Percentiles rank a stretch among this genome's conserved stretches.
Conservation (phyloP, 2,888 invertebrate species). For the Coelinius sp. region DNA sequence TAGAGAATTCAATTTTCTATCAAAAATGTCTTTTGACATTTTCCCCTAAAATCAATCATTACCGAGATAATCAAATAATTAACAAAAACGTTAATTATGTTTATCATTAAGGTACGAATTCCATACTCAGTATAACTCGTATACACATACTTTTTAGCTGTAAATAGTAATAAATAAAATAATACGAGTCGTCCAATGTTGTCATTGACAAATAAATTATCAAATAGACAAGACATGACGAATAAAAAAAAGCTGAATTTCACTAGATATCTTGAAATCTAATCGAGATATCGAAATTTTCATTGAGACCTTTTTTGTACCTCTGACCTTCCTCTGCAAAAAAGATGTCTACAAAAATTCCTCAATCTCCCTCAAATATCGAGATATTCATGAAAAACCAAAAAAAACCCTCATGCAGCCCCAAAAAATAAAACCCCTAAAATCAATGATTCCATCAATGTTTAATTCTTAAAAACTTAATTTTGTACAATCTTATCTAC, state of each 20-base stretch:
- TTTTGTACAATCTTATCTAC: conserved; percentile 8
- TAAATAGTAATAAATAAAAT: conserved; percentile 9
- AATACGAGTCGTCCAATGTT: conserved; percentile 1
- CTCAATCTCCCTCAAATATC: not conserved
- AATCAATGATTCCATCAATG: not conserved
- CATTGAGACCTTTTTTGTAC: too few species aligned
- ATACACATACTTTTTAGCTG: conserved; percentile 1
- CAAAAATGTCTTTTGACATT: not conserved
- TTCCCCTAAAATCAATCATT: not conserved
- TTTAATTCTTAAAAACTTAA: conserved; percentile 20
- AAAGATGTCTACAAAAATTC: not conserved
- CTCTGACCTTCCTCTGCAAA: too few species aligned
- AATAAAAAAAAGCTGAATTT: too few species aligned
- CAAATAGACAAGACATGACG: too few species aligned
- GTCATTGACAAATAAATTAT: conserved; percentile 3
- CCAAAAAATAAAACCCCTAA: not conserved
- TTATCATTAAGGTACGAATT: not conserved
- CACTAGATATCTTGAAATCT: too few species aligned
- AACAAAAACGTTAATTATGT: too few species aligned
- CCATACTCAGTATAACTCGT: conserved; percentile 17
- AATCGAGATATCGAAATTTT: too few species aligned
- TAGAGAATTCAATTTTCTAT: not conserved
- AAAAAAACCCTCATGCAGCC: not conserved
- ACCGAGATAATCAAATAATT: too few species aligned
- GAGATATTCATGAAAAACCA: not conserved